Evolutionary conservation across 2,797 vertebrate genomes (phyloP), one percentile per base, ranked within the genome.

Genomic region (Callimico goeldii): DNA sequence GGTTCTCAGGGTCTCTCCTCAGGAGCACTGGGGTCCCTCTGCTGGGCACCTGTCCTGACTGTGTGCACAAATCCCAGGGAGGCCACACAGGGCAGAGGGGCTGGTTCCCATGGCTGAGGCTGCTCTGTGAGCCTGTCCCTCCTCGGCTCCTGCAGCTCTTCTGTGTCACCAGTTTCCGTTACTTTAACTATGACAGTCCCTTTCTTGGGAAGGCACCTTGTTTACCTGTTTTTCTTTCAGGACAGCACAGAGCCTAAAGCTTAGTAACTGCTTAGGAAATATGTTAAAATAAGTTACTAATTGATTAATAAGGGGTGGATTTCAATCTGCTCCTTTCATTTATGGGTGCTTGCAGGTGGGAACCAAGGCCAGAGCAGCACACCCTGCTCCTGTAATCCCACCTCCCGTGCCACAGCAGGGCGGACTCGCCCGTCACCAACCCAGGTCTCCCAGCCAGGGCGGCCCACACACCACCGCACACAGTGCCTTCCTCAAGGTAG

Each of bases 401-500:
- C 14, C 55, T 50, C 72, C 43, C 67, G 11, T 20, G 20, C n/a
- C n/a, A 39, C n/a, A 39, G n/a, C 36, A 20, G 67, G 67, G 67
- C 12, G 20, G n/a, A 12, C n/a, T n/a, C 7, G 19, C 17, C 19
- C 4, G 2, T 22, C n/a, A 22, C n/a, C 5, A 1, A 72, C 19
- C n/a, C 19, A 4, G 36, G 9, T 3, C 20, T 72, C 10, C 67
- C n/a, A 5, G 67, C 9, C n/a, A 0, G 19, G 67, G 36, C 19
- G 1, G 4, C n/a, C 19, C 15, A 39, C n/a, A 20, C 10, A 24
- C 73, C 73, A 26, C 43, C 5, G 41, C 26, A 41, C 33, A 0
- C 67, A 70, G n/a, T 9, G n/a, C 8, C 67, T 70, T 70, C 17
- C 19, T n/a, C 9, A 10, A 17, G 61, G n/a, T n/a, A 70, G n/a